Evolutionary conservation across 2,888 invertebrate species (phyloP), one percentile per base, ranked within the genome.

Genomic region (Nemotelus pantherinus): DNA sequence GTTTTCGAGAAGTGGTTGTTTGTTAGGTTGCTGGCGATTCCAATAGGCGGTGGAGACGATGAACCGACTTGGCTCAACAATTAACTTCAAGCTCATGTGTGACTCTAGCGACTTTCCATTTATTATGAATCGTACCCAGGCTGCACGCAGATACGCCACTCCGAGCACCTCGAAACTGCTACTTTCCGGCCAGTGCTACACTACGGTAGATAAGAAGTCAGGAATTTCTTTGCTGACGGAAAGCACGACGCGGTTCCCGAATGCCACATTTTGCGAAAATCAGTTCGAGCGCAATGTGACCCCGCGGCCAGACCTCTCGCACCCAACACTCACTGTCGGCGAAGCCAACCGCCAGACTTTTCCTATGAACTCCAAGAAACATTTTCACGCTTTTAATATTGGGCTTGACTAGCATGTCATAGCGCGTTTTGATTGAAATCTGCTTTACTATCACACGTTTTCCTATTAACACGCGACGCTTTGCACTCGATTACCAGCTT

Each of bases 191-290:
- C 57, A 57, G 25, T 10, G 57, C 25, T 10, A 25, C 10, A 10
- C 63, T 7, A 39, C 41, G 63, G 25, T 41, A 65, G 65, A 65
- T 65, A 65, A 65, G 45, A 65, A 39, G 10, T 5, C 43, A 41
- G 10, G 25, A 6, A n/a, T 7, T 58, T 6, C 58, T 25, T 5
- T 25, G 39, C 63, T 63, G 43, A 10, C 63, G 10, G 45, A 65
- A 47, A 45, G 65, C 47, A 44, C 7, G 47, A 9, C 9, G 45
- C 65, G 65, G 4, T 47, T 10, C n/a, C 3, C 65, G 47, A 65
- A 71, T 71, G 71, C 71, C 71, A 71, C 71, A 71, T 71, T 71
- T 71, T 50, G 65, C 65, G 65, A 65, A 45, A 47, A 65, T 25
- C 25, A 25, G 25, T 47, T 47, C 65, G 45, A 3, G 63, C 5